Base-by-base conservation (phyloP, 2,113 vertebrate genomes). In the Neopipo cinnamomea region DNA sequence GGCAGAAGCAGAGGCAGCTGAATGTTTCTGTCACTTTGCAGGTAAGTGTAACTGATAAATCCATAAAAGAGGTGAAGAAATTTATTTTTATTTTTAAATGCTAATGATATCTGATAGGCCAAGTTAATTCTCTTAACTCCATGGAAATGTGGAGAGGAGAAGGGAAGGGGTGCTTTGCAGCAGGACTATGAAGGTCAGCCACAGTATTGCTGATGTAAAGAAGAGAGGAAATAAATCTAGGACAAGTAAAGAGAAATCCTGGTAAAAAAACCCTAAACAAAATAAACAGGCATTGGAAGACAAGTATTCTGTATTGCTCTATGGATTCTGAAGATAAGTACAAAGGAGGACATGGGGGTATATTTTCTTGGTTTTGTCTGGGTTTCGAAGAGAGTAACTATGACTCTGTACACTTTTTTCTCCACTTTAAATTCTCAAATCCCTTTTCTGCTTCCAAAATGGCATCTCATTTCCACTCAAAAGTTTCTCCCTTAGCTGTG, bases 331-430 rank as follows among this genome's bases (percentile, higher is more conserved):
- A 70, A 86, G 24, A n/a, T 22, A 28, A 80, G 9, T 39, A 52
- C 15, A 80, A 84, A 73, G 41, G 20, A 61, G 42, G 28, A 89
- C 77, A 74, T 1, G 15, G 16, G 20, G 12, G 6, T 62, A 50
- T 53, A 11, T 62, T 80, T 47, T 89, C 17, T 62, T 47, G 16
- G 8, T 28, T 94, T 92, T 66, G 5, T 53, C 37, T 77, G 59
- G 24, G 14, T 59, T 94, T 15, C 2, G 1, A 71, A n/a, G 19
- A 88, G 30, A 35, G 44, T 6, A 80, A 41, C 19, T 86, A 22
- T 18, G 5, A 49, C 11, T 37, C 28, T 50, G 3, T 14, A 42
- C 0, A 3, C 12, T 9, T 70, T 76, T 68, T 46, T 3, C 4
- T 14, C 13, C 7, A 6, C 61, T 77, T 91, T 8, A 56, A 76